Evolutionary conservation across 2,888 invertebrate genomes (phyloP), one percentile per base, ranked within the genome.

Genomic region (Plusia festucae): DNA sequence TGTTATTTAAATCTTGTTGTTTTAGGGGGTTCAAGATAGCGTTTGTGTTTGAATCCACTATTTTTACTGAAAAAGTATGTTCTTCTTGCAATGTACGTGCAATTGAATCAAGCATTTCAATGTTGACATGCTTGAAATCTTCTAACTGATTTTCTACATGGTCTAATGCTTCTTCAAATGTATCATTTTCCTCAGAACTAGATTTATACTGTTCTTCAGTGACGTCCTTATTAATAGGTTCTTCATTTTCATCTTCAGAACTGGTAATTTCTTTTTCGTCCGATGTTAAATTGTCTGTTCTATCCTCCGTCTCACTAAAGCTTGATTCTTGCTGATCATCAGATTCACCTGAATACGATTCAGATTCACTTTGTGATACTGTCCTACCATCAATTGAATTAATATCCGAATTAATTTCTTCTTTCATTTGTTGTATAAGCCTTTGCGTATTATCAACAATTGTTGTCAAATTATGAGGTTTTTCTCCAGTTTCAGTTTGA

Each of bases 401-500:
- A 78, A 96, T 96, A 81, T 96, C 96, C 27, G 93, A 95, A 85
- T 95, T 96, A 44, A 96, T 96, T 93, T 96, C 96, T 79, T 96
- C 96, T 84, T 95, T 96, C 96, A 96, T 96, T 89, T 96, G 96
- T 75, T 96, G 96, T 69, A 96, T 96, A 51, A 96, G 83, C 65
- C 93, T 94, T 85, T 96, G 96, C 0, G 96, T 96, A 65, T 96
- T 95, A 80, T 95, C 95, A 9, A 96, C 96, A 57, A 96, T 93
- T 70, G 96, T 96, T 73, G 88, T 92, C 27, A 95, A 83, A 73
- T 95, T 94, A 65, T 82, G 92, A 2, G 89, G 65, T 81, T 89
- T 93, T 68, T 93, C 91, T 66, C 88, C 88, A 22, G 59, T 57
- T 67, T 88, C 88, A 22, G 59, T 57, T 67, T 73, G 71, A 57